These are phyloP conservation scores for Ametastegia equiseti DNA, from an alignment of 2,888 invertebrate genomes.

Conservation along the genomic window DNA sequence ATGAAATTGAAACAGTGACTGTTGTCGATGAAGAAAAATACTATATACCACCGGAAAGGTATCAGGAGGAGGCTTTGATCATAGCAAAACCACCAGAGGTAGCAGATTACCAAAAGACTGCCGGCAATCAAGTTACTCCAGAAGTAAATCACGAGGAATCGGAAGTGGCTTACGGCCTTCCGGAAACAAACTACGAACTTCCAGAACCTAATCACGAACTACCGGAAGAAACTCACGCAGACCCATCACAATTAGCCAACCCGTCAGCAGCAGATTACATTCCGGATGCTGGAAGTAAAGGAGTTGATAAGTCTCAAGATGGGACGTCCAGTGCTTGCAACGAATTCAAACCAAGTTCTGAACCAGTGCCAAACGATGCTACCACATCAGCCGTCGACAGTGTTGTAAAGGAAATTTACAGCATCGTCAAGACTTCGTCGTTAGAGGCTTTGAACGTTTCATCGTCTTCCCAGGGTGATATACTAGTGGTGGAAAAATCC, in stretches of 20 bases:
- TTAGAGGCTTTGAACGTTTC: neutral
- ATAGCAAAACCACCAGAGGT: neutral
- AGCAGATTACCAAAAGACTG: constrained; percentile 61
- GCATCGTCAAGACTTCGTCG: constrained; percentile 59
- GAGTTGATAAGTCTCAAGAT: neutral
- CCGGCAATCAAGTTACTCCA: constrained; percentile 62
- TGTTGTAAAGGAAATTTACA: constrained; percentile 63
- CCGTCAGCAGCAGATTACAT: neutral
- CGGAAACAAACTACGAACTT: constrained; percentile 59
- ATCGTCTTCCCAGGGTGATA: neutral
- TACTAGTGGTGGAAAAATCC: neutral
- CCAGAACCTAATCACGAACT: constrained; percentile 44
- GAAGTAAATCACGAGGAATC: constrained; percentile 63
- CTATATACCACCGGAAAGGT: constrained; percentile 20
- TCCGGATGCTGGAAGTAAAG: neutral
- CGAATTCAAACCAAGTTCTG: neutral
- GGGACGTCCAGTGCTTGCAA: neutral
- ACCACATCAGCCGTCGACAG: constrained; percentile 60
- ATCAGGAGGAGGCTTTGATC: constrained; percentile 42
- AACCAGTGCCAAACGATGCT: neutral
- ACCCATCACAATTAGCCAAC: neutral
- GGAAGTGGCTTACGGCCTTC: constrained; percentile 54
- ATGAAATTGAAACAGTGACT: constrained; percentile 62
- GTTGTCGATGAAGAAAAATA: constrained; percentile 44
- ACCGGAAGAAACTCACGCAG: constrained; percentile 17